phyloP scores from a whole-genome alignment of 2,797 vertebrate species.

The Lacerta agilis region DNA sequence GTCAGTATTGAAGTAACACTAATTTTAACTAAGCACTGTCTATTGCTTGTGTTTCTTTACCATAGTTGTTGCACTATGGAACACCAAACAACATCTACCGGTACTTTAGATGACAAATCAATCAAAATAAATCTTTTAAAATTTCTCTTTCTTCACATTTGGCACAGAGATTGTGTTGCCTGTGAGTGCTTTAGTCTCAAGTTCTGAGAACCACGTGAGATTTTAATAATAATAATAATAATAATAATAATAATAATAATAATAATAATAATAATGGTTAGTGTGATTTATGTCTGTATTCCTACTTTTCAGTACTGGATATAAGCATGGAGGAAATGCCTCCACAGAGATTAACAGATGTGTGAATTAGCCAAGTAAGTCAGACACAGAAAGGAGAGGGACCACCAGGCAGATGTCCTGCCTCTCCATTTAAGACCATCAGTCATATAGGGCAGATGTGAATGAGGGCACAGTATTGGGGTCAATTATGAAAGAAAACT shows the following conservation, averaged over 20 bases:
- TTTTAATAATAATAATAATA: no score
- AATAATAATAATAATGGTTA: not conserved
- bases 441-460: not conserved
- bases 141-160: not conserved
- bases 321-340: not conserved
- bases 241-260: no score
- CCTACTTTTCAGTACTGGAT: not conserved
- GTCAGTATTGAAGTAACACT: not conserved
- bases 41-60: not conserved
- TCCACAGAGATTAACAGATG: not conserved
- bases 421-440: not conserved
- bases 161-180: not conserved
- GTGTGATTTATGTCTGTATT: not conserved
- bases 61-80: not conserved
- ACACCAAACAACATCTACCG: not conserved
- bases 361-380: no score
- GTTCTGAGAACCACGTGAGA: not conserved
- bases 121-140: not conserved
- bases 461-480: not conserved
- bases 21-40: not conserved
- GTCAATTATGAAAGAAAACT: not conserved
- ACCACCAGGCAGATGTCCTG: not conserved
- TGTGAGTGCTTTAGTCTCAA: not conserved
- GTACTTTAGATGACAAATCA: not conserved
- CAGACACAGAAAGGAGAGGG: constrained; percentile 1